These are phyloP conservation scores for Drosophila quasianomalipes DNA, from an alignment of 2,888 invertebrate genomes.

Conservation along the genomic window DNA sequence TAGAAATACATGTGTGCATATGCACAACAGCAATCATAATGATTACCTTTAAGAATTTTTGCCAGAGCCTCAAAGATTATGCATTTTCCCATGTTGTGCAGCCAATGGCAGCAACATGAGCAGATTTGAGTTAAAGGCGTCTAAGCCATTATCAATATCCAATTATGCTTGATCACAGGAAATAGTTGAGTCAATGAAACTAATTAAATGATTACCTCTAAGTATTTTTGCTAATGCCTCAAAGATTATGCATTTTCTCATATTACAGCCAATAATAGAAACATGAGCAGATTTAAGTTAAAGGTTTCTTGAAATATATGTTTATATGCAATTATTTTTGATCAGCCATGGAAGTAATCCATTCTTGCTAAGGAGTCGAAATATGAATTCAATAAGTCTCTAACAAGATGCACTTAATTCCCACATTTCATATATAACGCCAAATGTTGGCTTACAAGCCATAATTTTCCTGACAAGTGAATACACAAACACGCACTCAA, in stretches of 20 bases:
- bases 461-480: conserved; percentile 3
- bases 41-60: background rate
- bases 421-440: conserved; percentile 28
- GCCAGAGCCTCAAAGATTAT: background rate
- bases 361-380: background rate
- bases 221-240: background rate
- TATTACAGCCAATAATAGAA: background rate
- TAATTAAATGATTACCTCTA: background rate
- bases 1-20: conserved; percentile 3
- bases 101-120: background rate
- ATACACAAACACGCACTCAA: background rate
- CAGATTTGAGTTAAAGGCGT: background rate
- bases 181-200: background rate
- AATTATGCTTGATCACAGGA: background rate
- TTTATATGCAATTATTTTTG: background rate
- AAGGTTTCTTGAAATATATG: background rate
- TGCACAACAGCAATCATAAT: conserved; percentile 13
- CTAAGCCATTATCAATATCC: too few species aligned
- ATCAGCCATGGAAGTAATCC: background rate
- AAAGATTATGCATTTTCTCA: background rate
- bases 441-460: conserved; percentile 12
- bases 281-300: background rate
- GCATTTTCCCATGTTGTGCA: background rate
- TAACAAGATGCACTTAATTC: conserved; percentile 19
- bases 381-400: background rate